Evolutionary conservation across 2,888 invertebrate genomes (phyloP).

Genomic region (Mythimna lalbum): DNA sequence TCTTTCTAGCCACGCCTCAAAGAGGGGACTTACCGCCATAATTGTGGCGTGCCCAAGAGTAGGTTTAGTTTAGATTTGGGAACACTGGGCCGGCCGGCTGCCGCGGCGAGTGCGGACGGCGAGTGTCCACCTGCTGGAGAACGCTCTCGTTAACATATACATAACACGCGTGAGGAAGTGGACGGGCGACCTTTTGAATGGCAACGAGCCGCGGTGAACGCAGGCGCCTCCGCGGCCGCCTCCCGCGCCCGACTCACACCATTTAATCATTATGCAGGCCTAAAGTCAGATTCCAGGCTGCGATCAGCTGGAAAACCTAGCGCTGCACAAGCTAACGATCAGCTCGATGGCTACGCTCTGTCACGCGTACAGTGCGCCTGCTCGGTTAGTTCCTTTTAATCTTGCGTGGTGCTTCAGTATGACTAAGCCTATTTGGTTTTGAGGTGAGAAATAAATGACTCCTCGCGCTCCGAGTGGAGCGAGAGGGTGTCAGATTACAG

Average conservation of each 20-base stretch:
- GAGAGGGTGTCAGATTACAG: no score
- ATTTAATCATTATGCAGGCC: not conserved
- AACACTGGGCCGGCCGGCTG: not conserved
- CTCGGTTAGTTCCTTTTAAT: not conserved
- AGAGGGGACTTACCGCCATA: no score
- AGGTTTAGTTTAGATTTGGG: not conserved
- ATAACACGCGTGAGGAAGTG: slow-evolving; percentile 51
- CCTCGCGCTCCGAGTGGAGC: no score
- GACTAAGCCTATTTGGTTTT: no score
- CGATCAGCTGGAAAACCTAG: not conserved
- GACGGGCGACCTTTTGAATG: slow-evolving; percentile 55
- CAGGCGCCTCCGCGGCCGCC: not conserved
- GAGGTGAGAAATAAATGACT: no score
- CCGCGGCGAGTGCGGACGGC: not conserved
- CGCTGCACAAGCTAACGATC: not conserved
- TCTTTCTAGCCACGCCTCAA: no score
- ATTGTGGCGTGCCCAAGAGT: no score
- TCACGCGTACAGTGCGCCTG: not conserved
- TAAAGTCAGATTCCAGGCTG: not conserved
- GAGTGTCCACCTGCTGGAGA: slow-evolving; percentile 29
- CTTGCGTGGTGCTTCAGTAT: no score
- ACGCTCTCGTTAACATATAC: slow-evolving; percentile 43
- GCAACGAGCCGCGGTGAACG: slow-evolving; percentile 35
- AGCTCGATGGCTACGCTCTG: not conserved
- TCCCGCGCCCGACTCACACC: not conserved